These are phyloP conservation scores for Ridgeia piscesae DNA, from an alignment of 1,140 invertebrate species.

Conservation along the genomic window DNA sequence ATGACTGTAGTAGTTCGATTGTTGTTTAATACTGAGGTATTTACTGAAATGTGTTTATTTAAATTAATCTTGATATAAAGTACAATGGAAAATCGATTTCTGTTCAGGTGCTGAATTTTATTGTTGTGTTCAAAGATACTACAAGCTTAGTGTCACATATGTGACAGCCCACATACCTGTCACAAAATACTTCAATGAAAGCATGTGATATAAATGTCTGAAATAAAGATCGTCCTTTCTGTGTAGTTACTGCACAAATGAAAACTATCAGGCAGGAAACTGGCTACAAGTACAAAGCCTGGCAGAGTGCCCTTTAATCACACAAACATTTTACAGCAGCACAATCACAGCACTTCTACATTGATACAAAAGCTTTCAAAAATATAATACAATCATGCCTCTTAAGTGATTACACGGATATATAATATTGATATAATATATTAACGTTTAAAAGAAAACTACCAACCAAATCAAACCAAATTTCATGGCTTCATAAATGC, in stretches of 20 bases:
- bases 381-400: neutral
- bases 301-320: neutral
- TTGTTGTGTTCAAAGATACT: neutral
- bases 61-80: neutral
- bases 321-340: neutral
- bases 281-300: neutral
- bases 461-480: neutral
- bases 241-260: neutral
- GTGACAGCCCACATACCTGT: neutral
- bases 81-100: neutral
- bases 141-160: neutral
- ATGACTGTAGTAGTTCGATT: no score
- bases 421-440: no score
- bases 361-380: neutral
- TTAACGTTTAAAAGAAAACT: no score
- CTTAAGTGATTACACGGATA: neutral
- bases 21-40: no score
- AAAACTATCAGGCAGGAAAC: no score
- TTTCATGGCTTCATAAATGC: neutral
- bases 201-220: neutral
- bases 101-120: neutral
- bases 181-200: neutral
- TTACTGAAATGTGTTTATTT: no score
- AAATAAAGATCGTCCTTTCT: neutral
- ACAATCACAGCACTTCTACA: neutral